Evolutionary conservation across 2,113 vertebrate species (phyloP).

Genomic region (Melanerpes formicivorus): DNA sequence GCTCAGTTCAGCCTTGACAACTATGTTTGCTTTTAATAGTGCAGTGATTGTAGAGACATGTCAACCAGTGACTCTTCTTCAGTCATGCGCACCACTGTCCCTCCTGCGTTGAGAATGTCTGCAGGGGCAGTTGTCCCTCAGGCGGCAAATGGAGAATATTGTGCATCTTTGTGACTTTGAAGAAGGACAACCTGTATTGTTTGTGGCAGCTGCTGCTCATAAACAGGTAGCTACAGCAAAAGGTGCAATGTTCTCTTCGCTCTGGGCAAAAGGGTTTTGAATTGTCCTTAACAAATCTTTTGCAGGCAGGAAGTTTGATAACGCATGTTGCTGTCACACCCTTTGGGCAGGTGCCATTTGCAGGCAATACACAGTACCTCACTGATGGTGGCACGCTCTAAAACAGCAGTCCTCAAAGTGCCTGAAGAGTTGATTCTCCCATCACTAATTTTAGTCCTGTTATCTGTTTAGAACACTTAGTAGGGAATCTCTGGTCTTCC

Average conservation of each 20-base stretch:
- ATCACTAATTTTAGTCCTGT: constrained; percentile 51
- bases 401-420: constrained; percentile 76
- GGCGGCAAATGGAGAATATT: neutral
- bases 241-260: constrained; percentile 52
- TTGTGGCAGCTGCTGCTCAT: constrained; percentile 30
- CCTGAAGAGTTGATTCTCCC: constrained; percentile 72
- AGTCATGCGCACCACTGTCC: neutral
- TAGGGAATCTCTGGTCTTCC: constrained; percentile 75
- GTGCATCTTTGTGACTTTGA: constrained; percentile 16
- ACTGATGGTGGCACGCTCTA: constrained; percentile 73
- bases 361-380: constrained; percentile 58
- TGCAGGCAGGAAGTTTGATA: constrained; percentile 52
- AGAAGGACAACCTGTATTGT: neutral
- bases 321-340: constrained; percentile 53
- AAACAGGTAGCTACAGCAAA: constrained; percentile 11
- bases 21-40: constrained; percentile 54
- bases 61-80: constrained; percentile 63
- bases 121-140: constrained; percentile 18
- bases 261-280: constrained; percentile 64
- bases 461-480: constrained; percentile 62
- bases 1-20: constrained; percentile 65
- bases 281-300: constrained; percentile 55
- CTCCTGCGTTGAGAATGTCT: neutral
- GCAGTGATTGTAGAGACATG: constrained; percentile 63
- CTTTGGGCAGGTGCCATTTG: constrained; percentile 60